These are phyloP conservation scores for Neoniphon sammara DNA, from an alignment of 2,797 vertebrate genomes.

Conservation along the genomic window DNA sequence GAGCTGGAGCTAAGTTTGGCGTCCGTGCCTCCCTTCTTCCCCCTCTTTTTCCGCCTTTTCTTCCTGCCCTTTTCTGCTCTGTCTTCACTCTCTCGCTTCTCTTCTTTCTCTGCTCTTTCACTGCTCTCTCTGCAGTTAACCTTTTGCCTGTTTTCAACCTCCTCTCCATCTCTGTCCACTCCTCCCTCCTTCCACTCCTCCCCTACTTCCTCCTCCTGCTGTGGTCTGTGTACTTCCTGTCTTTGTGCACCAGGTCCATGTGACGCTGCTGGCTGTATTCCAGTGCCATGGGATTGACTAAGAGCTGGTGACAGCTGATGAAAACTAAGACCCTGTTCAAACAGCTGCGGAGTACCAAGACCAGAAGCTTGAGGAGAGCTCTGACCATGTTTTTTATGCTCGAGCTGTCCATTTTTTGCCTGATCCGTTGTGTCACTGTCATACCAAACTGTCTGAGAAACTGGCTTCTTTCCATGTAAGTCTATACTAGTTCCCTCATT, in stretches of 20 bases:
- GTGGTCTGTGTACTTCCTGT: slow-evolving; percentile 66
- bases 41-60: slow-evolving; percentile 62
- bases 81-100: slow-evolving; percentile 31
- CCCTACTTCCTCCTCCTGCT: slow-evolving; percentile 60
- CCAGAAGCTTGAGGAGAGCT: slow-evolving; percentile 32
- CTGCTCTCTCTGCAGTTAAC: slow-evolving; percentile 40
- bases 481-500: slow-evolving; percentile 2
- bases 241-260: slow-evolving; percentile 68
- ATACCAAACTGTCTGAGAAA: slow-evolving; percentile 58
- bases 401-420: slow-evolving; percentile 19
- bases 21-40: slow-evolving; percentile 49
- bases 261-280: slow-evolving; percentile 60
- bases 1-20: slow-evolving; percentile 62
- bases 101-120: slow-evolving; percentile 36
- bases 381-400: slow-evolving; percentile 31
- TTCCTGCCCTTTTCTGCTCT: slow-evolving; percentile 52
- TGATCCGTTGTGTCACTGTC: slow-evolving; percentile 17
- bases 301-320: slow-evolving; percentile 42
- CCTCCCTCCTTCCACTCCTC: slow-evolving; percentile 45
- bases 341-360: slow-evolving; percentile 43
- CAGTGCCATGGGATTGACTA: slow-evolving; percentile 63
- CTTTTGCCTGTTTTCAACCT: slow-evolving; percentile 28
- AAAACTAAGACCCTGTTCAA: slow-evolving; percentile 40
- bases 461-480: slow-evolving; percentile 12
- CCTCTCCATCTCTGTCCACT: slow-evolving; percentile 22